These are phyloP conservation scores for Nasua narica DNA, from an alignment of 2,797 vertebrate genomes.

Conservation along the genomic window DNA sequence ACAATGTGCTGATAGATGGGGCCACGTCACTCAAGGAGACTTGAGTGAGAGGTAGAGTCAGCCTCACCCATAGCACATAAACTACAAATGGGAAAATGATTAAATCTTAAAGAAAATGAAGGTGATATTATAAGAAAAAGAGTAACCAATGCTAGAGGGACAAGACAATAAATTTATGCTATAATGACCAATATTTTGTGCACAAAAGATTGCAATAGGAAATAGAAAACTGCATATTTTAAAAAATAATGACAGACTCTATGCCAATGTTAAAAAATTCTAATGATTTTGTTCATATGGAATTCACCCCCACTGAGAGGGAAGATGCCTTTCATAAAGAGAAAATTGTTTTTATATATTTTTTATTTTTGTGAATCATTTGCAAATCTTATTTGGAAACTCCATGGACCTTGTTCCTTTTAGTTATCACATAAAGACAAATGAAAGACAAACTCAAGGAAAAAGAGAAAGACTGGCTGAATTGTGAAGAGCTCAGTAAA, in stretches of 20 bases:
- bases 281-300: background rate
- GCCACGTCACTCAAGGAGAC: background rate
- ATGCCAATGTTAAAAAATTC: background rate
- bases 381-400: background rate
- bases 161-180: background rate
- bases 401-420: background rate
- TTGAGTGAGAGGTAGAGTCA: background rate
- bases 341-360: background rate
- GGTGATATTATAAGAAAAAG: background rate
- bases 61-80: background rate
- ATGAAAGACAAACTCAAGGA: background rate
- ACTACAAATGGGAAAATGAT: background rate
- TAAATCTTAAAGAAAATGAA: background rate
- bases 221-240: slow-evolving; percentile 25
- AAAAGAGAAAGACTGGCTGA: background rate
- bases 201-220: background rate
- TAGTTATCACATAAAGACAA: background rate
- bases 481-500: background rate
- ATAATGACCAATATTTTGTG: background rate
- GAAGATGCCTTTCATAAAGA: slow-evolving; percentile 14
- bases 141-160: background rate
- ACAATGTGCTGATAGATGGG: background rate
- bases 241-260: background rate
- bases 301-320: background rate
- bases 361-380: background rate